These are phyloP conservation scores for Actias luna DNA, from an alignment of 2,888 invertebrate species.

Conservation along the genomic window DNA sequence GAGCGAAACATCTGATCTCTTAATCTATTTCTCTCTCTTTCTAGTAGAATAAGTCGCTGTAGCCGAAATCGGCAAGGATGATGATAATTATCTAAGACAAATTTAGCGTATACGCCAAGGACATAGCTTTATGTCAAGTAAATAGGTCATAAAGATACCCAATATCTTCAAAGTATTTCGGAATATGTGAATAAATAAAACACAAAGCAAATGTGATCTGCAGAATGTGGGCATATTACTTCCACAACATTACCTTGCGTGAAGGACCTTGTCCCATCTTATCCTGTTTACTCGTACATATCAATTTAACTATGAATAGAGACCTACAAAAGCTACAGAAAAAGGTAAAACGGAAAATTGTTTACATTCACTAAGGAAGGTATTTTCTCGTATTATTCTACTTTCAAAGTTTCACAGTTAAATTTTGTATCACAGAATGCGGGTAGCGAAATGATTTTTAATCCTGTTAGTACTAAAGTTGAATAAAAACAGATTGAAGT, in stretches of 20 bases:
- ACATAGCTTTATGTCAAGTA: constrained; percentile 8
- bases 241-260: constrained; percentile 39
- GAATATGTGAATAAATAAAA: constrained; percentile 18
- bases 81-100: not conserved
- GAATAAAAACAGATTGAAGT: too few relatives aligned
- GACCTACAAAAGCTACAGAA: not conserved
- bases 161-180: not conserved
- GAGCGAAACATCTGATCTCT: too few relatives aligned
- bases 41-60: too few relatives aligned
- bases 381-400: not conserved
- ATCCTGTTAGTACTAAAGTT: too few relatives aligned
- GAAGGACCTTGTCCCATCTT: constrained; percentile 32
- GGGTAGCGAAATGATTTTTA: too few relatives aligned
- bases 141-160: constrained; percentile 9
- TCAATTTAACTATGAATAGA: constrained; percentile 9
- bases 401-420: too few relatives aligned
- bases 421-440: too few relatives aligned
- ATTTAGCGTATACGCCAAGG: not conserved
- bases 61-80: too few relatives aligned
- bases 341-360: not conserved
- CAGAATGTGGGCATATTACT: constrained; percentile 33
- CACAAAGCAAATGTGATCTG: constrained; percentile 19
- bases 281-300: constrained; percentile 30
- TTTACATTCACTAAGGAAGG: not conserved
- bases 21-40: too few relatives aligned